Conservation (phyloP, 2,113 vertebrate species). For the Gobiocypris rarus region DNA sequence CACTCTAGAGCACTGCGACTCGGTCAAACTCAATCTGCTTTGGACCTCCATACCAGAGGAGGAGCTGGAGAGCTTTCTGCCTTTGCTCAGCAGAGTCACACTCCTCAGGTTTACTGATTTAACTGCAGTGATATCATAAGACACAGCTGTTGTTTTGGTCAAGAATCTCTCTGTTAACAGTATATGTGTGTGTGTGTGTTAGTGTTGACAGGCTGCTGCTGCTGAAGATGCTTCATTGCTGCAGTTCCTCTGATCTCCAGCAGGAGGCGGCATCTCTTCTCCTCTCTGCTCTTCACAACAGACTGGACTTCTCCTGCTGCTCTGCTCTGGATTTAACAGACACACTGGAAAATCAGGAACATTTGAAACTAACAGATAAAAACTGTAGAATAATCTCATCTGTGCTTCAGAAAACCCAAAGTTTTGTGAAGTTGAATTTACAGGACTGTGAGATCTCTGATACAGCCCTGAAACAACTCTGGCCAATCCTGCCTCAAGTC, state of each 20-base stretch:
- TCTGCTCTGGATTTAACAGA: slow-evolving; percentile 48
- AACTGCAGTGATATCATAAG: neutral
- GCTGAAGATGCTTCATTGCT: slow-evolving; percentile 46
- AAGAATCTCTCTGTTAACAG: too few species aligned
- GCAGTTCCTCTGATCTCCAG: slow-evolving; percentile 40
- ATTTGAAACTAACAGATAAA: slow-evolving; percentile 18
- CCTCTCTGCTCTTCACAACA: slow-evolving; percentile 54
- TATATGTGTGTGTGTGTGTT: neutral
- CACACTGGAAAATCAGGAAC: neutral
- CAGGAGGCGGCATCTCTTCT: slow-evolving; percentile 48
- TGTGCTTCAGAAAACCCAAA: slow-evolving; percentile 29
- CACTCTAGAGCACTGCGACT: slow-evolving; percentile 49
- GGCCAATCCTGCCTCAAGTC: slow-evolving; percentile 43
- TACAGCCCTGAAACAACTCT: slow-evolving; percentile 42
- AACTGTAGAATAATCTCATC: slow-evolving; percentile 45
- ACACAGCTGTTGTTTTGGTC: too few species aligned
- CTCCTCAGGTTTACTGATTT: slow-evolving; percentile 37
- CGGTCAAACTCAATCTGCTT: slow-evolving; percentile 54
- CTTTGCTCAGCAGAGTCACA: slow-evolving; percentile 47
- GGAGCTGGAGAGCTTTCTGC: slow-evolving; percentile 41
- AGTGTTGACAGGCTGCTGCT: slow-evolving; percentile 59
- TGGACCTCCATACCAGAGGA: slow-evolving; percentile 56
- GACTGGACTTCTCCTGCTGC: slow-evolving; percentile 57
- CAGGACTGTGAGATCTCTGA: slow-evolving; percentile 49
- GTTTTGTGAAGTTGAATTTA: slow-evolving; percentile 40